Base-by-base conservation (phyloP, 2,888 invertebrate genomes). In the Emmelina monodactyla region DNA sequence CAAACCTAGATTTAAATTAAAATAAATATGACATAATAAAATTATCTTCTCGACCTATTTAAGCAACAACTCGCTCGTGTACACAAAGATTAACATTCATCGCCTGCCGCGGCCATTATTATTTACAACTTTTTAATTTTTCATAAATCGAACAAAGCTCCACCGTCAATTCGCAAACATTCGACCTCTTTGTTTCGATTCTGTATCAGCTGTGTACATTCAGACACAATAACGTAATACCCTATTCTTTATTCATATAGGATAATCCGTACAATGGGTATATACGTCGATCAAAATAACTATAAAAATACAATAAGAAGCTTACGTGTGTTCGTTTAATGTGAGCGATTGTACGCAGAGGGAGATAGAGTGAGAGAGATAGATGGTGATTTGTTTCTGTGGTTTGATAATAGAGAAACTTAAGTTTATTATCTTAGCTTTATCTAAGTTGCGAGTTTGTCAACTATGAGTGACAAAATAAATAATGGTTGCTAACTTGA, bases 221-320 rank as follows among this genome's bases (percentile, higher is more conserved):
- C 54, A 47, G 41, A 47, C 51, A 66, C 66, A 70, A 67, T 60
- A 60, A 59, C 59, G 58, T 60, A 67, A 67, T 68, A 58, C 64
- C 61, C 58, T 56, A 66, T 65, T 68, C 55, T 56, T 57, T 70
- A 72, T 72, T 71, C 71, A 69, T 68, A 55, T 55, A 50, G 65
- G 70, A 71, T 71, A 67, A 66, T 68, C 67, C 60, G 47, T 47
- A 62, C 62, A 64, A 65, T 66, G 58, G 59, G 55, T 64, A 65
- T 68, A 62, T 55, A 48, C 47, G 49, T 53, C 70, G 68, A 78
- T 76, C 75, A 75, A 75, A 78, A 78, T 78, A 78, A 75, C 75
- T 75, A 76, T 76, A 76, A 78, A 78, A 75, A 70, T 73, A 78
- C 75, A 76, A 75, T 76, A 71, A 75, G 73, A 65, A 67, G 75